Evolutionary conservation across 2,797 vertebrate species (phyloP).

Genomic region (Lacerta bilineata): DNA sequence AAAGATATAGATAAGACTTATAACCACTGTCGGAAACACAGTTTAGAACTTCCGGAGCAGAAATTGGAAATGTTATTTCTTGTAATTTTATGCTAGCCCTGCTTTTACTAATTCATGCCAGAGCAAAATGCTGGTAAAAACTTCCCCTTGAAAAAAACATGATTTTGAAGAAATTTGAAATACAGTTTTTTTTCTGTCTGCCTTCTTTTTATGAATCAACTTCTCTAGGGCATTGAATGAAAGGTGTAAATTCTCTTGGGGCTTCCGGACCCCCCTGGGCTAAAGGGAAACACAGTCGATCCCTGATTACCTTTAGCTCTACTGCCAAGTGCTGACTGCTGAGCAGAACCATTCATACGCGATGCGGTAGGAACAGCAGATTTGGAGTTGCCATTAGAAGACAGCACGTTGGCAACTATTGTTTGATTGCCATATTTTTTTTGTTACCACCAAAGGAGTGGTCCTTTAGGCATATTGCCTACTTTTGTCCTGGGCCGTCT

Average conservation of each 20-base stretch:
- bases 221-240: neutral
- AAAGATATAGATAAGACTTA: neutral
- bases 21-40: neutral
- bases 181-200: neutral
- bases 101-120: neutral
- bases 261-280: neutral
- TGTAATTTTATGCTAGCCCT: neutral
- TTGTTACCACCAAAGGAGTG: neutral
- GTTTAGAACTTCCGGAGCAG: neutral
- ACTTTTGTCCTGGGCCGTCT: neutral
- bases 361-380: neutral
- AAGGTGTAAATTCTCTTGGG: neutral
- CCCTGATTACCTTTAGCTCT: neutral
- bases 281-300: neutral
- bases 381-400: neutral
- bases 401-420: neutral
- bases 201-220: neutral
- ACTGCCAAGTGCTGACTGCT: too few relatives aligned
- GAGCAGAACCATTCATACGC: neutral
- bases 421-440: neutral
- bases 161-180: neutral
- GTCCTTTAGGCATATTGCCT: neutral
- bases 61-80: neutral
- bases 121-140: neutral
- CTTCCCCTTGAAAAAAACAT: neutral